Evolutionary conservation across 2,113 vertebrate genomes (phyloP), one percentile per base, ranked within the genome.

Genomic region (Cygnus buccinator): DNA sequence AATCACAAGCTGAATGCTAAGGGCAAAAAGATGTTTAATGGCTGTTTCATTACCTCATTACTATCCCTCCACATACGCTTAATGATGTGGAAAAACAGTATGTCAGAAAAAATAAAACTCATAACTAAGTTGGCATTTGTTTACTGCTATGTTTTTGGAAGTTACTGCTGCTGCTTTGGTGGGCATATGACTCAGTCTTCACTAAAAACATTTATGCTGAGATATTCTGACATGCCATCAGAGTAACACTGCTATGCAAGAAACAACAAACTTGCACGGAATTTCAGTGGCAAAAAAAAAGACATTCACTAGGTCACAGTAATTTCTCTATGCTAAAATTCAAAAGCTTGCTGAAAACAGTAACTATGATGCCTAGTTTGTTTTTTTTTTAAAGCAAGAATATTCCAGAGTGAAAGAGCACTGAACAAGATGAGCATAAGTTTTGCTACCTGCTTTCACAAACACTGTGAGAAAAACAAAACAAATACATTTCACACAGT

Each of bases 101-200:
- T 2, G 68, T 12, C 68, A 76, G 59, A 74, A n/a, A 86, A 94
- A 90, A 21, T 21, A 55, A 70, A 66, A 28, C 35, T 33, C n/a
- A 7, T 3, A 76, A 65, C 1, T 39, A 75, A 70, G 65, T 50
- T 25, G 33, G 33, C 71, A 43, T 39, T 46, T 85, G 46, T 58
- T 90, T 78, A 66, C 65, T 73, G 83, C 41, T 88, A 44, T 78
- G 63, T 23, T 71, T 92, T 48, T 90, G 41, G 50, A 66, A 88
- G 59, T 84, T 80, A 50, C 4, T 71, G 50, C n/a, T 1, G 3
- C 77, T 81, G 68, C 29, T 94, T 75, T 82, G 63, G 85, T 4
- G 33, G 50, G 50, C 75, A 90, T n/a, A 75, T 90, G 89, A 95
- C 70, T 92, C 93, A 93, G 80, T 59, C 57, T 23, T 72, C 84